These are phyloP conservation scores for Vimba vimba DNA, from an alignment of 2,113 vertebrate genomes.

Conservation along the genomic window DNA sequence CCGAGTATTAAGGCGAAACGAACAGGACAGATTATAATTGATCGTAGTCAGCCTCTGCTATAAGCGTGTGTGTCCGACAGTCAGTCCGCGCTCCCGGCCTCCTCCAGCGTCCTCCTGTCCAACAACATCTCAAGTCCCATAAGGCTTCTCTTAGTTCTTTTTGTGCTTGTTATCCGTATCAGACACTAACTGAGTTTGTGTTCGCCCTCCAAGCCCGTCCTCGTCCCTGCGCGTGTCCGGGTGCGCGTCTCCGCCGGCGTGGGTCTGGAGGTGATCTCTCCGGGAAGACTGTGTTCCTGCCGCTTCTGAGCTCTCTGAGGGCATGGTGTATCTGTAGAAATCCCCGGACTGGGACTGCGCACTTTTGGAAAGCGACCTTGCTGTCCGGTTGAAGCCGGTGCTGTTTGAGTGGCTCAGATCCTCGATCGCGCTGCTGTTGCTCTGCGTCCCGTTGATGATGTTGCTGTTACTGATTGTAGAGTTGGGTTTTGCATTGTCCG, in stretches of 20 bases:
- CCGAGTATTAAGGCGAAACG: constrained; percentile 22
- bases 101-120: too few relatives aligned
- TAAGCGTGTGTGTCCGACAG: constrained; percentile 28
- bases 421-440: background rate
- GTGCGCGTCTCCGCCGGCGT: background rate
- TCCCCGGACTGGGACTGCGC: constrained; percentile 61
- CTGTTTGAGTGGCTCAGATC: background rate
- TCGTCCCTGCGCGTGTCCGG: constrained; percentile 1
- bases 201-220: constrained; percentile 10
- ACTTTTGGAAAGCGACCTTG: constrained; percentile 51
- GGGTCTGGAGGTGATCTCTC: constrained; percentile 6
- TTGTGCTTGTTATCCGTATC: constrained; percentile 32
- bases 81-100: background rate
- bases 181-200: constrained; percentile 8
- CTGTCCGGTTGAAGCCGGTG: constrained; percentile 29
- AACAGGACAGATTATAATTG: constrained; percentile 3
- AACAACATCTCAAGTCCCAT: background rate
- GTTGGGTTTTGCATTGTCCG: background rate
- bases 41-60: constrained; percentile 22
- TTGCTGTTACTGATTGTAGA: background rate
- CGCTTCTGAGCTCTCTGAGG: background rate
- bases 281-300: background rate
- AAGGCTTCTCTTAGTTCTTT: constrained; percentile 59
- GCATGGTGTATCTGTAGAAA: constrained; percentile 60
- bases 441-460: constrained; percentile 44